These are phyloP conservation scores for Leucoraja ocellata DNA, from an alignment of 2,797 vertebrate genomes.

Conservation along the genomic window DNA sequence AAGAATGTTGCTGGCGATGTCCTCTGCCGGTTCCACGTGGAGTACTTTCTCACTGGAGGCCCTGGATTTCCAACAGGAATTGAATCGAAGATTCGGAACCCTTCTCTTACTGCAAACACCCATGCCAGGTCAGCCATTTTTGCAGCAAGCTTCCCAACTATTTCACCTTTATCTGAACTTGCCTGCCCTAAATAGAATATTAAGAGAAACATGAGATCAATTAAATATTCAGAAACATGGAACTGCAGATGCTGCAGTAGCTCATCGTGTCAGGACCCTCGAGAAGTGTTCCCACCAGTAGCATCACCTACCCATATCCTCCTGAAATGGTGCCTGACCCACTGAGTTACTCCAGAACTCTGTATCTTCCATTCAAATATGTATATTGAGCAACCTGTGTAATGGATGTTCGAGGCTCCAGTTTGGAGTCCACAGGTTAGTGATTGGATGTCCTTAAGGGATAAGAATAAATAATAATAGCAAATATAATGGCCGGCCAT, in stretches of 20 bases:
- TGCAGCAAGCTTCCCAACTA: constrained; percentile 48
- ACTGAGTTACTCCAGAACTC: too few relatives aligned
- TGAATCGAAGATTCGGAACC: constrained; percentile 66
- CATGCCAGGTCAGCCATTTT: constrained; percentile 60
- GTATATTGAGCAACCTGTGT: neutral
- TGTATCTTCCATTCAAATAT: too few relatives aligned
- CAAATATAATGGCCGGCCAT: neutral
- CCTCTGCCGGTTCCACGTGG: constrained; percentile 17
- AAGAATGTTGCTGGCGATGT: fast-evolving
- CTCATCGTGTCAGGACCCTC: too few relatives aligned
- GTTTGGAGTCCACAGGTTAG: neutral
- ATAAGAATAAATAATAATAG: neutral
- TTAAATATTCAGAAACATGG: neutral
- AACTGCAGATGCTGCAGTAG: too few relatives aligned
- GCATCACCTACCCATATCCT: too few relatives aligned
- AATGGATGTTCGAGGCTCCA: neutral
- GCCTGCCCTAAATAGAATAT: constrained; percentile 53
- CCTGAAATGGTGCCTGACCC: too few relatives aligned
- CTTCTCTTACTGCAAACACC: constrained; percentile 71
- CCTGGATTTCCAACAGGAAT: constrained; percentile 42
- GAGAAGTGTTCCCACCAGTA: too few relatives aligned
- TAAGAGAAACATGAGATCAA: neutral
- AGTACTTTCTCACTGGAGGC: constrained; percentile 40
- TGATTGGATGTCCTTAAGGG: neutral
- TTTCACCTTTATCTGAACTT: constrained; percentile 47